Percentiles rank a stretch among this genome's conserved stretches.
Conservation (phyloP, 2,113 vertebrate genomes). For the Rhodinocichla rosea region DNA sequence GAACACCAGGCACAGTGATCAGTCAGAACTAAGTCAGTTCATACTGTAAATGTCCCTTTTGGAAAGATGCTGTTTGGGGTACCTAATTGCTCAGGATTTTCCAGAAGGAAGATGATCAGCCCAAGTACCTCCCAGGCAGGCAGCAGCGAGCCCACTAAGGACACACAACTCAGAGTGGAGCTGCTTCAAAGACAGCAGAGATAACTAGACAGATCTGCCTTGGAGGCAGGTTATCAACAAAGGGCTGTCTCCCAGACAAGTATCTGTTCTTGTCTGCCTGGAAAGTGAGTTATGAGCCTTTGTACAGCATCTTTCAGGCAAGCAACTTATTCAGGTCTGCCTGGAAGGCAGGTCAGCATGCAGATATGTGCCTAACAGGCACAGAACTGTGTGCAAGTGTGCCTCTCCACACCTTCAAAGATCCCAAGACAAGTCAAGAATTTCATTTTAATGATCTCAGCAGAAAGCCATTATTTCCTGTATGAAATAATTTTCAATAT, state of each 20-base stretch:
- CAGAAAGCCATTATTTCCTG: slow-evolving; percentile 51
- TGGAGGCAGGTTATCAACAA: slow-evolving; percentile 65
- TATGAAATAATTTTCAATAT: neutral
- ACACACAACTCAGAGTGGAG: slow-evolving; percentile 22
- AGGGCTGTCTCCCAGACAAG: slow-evolving; percentile 46
- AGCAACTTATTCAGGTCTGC: neutral
- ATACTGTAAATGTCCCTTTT: neutral
- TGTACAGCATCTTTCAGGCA: slow-evolving; percentile 8
- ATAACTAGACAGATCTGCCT: slow-evolving; percentile 72
- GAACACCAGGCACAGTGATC: neutral
- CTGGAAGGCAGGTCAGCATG: slow-evolving; percentile 41
- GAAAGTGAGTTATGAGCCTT: slow-evolving; percentile 55
- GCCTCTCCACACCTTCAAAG: slow-evolving; percentile 22
- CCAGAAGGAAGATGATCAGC: slow-evolving; percentile 44
- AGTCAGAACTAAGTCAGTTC: slow-evolving; percentile 18
- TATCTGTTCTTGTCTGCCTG: slow-evolving; percentile 42
- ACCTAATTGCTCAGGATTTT: slow-evolving; percentile 61
- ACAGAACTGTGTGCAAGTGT: neutral
- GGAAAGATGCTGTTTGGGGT: slow-evolving; percentile 15
- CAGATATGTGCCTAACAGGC: slow-evolving; percentile 25
- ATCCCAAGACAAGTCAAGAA: slow-evolving; percentile 24
- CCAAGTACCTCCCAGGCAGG: slow-evolving; percentile 44
- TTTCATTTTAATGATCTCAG: slow-evolving; percentile 50
- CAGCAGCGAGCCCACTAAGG: slow-evolving; percentile 28
- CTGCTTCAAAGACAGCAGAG: slow-evolving; percentile 68